A percentile compares a stretch with the other conserved stretches of the same genome.
Evolutionary conservation across 1,140 invertebrate species (phyloP).

Genomic region (Papilio polytes): DNA sequence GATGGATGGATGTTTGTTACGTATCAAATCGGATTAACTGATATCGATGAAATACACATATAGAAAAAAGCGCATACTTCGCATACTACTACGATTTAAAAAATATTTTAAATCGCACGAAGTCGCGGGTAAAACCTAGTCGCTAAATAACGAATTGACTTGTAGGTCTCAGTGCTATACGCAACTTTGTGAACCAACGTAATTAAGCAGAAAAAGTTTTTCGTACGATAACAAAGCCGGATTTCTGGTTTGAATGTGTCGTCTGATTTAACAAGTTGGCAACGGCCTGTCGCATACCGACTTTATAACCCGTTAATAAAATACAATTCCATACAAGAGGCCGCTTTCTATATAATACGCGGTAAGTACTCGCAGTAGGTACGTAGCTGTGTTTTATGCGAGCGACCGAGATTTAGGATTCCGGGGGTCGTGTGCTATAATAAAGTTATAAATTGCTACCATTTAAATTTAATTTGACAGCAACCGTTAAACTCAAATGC

Average conservation of each 20-base stretch:
- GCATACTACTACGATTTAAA: no score
- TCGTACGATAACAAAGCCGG: slow-evolving; percentile 67
- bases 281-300: slow-evolving; percentile 75
- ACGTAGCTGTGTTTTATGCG: slow-evolving; percentile 76
- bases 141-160: no score
- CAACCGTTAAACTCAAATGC: slow-evolving; percentile 69
- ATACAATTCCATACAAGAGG: slow-evolving; percentile 77
- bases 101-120: no score
- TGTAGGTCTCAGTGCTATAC: no score
- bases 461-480: slow-evolving; percentile 83
- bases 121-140: no score
- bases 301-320: slow-evolving; percentile 83
- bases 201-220: slow-evolving; percentile 48
- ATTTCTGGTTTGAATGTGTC: slow-evolving; percentile 63
- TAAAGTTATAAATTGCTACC: slow-evolving; percentile 81
- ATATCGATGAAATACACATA: no score
- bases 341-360: slow-evolving; percentile 66
- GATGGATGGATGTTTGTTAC: no score
- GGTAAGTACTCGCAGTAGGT: slow-evolving; percentile 60
- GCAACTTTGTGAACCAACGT: slow-evolving; percentile 53
- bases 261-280: slow-evolving; percentile 74
- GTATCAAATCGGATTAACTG: no score
- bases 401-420: slow-evolving; percentile 71
- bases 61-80: no score
- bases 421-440: slow-evolving; percentile 70